These are phyloP conservation scores for Cephus nigrinus DNA, from an alignment of 2,888 invertebrate genomes.

Conservation along the genomic window DNA sequence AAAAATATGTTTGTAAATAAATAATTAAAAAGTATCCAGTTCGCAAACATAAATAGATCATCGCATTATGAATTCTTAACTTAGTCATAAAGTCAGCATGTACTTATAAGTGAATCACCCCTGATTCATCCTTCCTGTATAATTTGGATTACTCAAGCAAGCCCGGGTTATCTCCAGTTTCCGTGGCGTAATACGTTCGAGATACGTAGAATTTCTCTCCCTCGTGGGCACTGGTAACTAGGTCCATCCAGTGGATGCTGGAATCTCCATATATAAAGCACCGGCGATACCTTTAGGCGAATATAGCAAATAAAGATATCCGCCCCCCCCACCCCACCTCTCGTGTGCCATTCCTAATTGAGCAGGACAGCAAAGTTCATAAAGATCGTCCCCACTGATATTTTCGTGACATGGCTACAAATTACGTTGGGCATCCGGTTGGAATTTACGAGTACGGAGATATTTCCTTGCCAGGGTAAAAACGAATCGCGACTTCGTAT, in stretches of 20 bases:
- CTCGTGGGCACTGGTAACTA: not conserved
- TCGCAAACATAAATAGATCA: not conserved
- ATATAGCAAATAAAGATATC: slow-evolving; percentile 20
- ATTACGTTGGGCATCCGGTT: not conserved
- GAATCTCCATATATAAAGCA: not conserved
- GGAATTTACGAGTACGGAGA: not conserved
- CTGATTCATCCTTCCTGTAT: not conserved
- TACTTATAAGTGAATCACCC: not conserved
- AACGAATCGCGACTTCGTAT: not conserved
- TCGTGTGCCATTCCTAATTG: slow-evolving; percentile 15
- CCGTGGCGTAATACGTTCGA: not conserved
- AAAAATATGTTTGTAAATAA: not conserved
- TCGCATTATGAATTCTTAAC: not conserved
- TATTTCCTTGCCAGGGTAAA: slow-evolving; percentile 3
- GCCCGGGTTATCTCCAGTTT: not conserved
- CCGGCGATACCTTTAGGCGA: not conserved
- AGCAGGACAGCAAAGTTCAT: slow-evolving; percentile 22
- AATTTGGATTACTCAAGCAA: not conserved
- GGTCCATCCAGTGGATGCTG: not conserved
- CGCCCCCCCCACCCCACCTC: not conserved
- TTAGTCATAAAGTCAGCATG: not conserved
- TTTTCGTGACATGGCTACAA: slow-evolving; percentile 16
- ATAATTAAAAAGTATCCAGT: not conserved
- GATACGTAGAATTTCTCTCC: not conserved
- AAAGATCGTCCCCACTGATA: slow-evolving; percentile 18